phyloP scores from a whole-genome alignment of 1,140 invertebrate species.

The Euwallacea fornicatus region DNA sequence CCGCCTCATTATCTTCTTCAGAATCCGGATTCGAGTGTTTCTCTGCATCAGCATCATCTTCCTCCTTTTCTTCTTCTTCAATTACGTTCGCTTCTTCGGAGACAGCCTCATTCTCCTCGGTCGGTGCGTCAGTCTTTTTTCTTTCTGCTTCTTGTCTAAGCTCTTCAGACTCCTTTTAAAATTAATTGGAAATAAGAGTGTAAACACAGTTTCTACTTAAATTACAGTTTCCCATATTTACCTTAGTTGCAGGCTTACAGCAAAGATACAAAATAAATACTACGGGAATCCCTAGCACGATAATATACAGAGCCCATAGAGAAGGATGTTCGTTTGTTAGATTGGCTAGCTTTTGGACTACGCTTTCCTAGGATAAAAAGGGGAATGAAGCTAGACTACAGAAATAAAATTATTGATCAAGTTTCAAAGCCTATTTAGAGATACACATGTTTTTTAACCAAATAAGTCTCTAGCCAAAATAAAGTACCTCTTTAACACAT shows the following conservation, averaged over 20 bases:
- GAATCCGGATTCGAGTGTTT: slow-evolving; percentile 48
- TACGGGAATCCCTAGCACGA: slow-evolving; percentile 76
- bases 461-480: not conserved
- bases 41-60: slow-evolving; percentile 55
- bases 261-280: slow-evolving; percentile 79
- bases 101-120: slow-evolving; percentile 57
- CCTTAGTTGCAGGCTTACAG: slow-evolving; percentile 64
- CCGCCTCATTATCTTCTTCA: slow-evolving; percentile 54
- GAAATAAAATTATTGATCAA: not conserved
- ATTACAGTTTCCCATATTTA: slow-evolving; percentile 25
- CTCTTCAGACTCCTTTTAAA: slow-evolving; percentile 49
- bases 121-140: slow-evolving; percentile 65
- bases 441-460: not conserved
- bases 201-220: not conserved
- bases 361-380: slow-evolving; percentile 68
- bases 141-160: slow-evolving; percentile 52
- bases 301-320: slow-evolving; percentile 85
- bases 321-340: slow-evolving; percentile 88
- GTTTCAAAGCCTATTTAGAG: not conserved
- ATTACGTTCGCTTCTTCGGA: slow-evolving; percentile 53
- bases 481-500: slow-evolving; percentile 65
- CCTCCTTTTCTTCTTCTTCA: slow-evolving; percentile 54
- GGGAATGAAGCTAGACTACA: not conserved
- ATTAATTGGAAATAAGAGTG: slow-evolving; percentile 20
- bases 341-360: slow-evolving; percentile 76